phyloP scores from a whole-genome alignment of 2,113 vertebrate genomes.

The Salminus brasiliensis region DNA sequence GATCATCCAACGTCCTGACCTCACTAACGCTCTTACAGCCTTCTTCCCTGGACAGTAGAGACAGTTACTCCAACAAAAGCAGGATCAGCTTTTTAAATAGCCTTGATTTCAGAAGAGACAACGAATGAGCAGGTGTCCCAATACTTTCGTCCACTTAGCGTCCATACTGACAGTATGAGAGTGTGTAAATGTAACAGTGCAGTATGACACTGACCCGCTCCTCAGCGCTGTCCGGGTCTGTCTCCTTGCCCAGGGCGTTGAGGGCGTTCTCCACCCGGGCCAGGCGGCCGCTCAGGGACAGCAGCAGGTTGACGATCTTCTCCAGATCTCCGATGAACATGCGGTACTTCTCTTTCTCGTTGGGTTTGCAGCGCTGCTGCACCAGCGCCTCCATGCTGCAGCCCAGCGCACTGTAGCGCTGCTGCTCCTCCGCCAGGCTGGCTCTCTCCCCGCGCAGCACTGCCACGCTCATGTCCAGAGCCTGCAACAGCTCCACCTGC shows the following conservation, averaged over 20 bases:
- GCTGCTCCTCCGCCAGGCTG: constrained; percentile 80
- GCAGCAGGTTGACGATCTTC: constrained; percentile 92
- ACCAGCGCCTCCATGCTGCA: constrained; percentile 81
- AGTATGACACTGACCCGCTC: constrained; percentile 81
- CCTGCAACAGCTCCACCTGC: constrained; percentile 87
- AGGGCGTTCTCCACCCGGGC: constrained; percentile 88
- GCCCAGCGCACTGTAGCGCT: constrained; percentile 79
- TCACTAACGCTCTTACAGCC: too few species aligned
- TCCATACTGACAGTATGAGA: too few species aligned
- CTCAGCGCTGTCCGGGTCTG: constrained; percentile 66
- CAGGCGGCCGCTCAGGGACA: constrained; percentile 91
- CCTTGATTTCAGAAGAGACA: neutral
- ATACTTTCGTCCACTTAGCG: too few species aligned
- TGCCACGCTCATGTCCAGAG: constrained; percentile 81
- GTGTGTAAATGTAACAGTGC: neutral
- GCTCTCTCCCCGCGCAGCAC: constrained; percentile 84
- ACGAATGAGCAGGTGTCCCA: too few species aligned
- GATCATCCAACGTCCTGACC: too few species aligned
- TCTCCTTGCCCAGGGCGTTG: constrained; percentile 69
- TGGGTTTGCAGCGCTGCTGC: constrained; percentile 84
- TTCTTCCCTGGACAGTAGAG: too few species aligned
- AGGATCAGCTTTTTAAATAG: too few species aligned
- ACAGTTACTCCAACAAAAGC: too few species aligned
- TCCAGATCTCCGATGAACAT: constrained; percentile 96
- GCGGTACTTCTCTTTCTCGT: constrained; percentile 93